Evolutionary conservation across 2,888 invertebrate genomes (phyloP).

Genomic region (Epinotia nisella): DNA sequence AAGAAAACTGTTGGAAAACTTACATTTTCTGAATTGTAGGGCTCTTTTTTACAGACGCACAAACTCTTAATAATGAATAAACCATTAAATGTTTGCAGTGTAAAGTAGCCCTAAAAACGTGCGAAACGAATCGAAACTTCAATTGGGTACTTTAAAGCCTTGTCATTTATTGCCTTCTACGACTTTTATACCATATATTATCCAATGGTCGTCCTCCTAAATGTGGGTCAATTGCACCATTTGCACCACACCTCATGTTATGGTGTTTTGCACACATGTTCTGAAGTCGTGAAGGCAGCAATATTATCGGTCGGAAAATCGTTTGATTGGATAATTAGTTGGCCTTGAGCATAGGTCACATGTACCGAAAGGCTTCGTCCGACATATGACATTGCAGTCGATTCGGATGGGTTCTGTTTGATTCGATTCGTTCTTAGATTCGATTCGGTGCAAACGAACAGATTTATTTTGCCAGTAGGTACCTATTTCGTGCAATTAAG

Average conservation of each 20-base stretch:
- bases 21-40: not conserved
- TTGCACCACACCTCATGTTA: constrained; percentile 2
- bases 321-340: constrained; percentile 63
- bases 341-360: constrained; percentile 62
- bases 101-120: not conserved
- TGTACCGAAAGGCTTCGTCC: constrained; percentile 28
- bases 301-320: constrained; percentile 57
- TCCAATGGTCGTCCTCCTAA: constrained; percentile 3
- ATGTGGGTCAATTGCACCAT: constrained; percentile 19
- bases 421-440: constrained; percentile 24
- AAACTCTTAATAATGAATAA: too few relatives aligned
- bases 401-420: constrained; percentile 16
- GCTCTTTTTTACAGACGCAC: too few relatives aligned
- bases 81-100: not conserved
- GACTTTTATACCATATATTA: constrained; percentile 11
- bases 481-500: not conserved
- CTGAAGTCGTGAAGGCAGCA: constrained; percentile 48
- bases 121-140: constrained; percentile 2
- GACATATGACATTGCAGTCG: constrained; percentile 32
- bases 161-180: not conserved
- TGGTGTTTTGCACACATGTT: constrained; percentile 10
- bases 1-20: not conserved
- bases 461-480: not conserved
- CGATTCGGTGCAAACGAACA: constrained; percentile 9
- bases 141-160: not conserved